Conservation (phyloP, 1,140 invertebrate genomes). For the Hycleus cichorii region DNA sequence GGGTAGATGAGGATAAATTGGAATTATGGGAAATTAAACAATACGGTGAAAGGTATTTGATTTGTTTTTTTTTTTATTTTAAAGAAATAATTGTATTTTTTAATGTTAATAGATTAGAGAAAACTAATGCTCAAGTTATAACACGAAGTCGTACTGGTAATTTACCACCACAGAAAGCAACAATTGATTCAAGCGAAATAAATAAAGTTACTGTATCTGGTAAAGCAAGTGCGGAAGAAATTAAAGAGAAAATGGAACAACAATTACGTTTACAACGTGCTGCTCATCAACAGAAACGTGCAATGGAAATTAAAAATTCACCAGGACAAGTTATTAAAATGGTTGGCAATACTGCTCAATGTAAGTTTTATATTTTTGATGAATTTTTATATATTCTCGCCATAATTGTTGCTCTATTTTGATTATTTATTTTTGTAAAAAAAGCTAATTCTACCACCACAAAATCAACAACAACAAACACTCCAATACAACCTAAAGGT, state of each 20-base stretch:
- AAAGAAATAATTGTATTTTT: constrained; percentile 36
- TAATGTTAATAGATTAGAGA: constrained; percentile 48
- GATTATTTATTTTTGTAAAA: constrained; percentile 26
- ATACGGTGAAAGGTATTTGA: constrained; percentile 72
- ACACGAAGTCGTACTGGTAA: constrained; percentile 67
- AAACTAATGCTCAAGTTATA: constrained; percentile 59
- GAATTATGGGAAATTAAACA: constrained; percentile 96
- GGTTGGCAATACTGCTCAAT: constrained; percentile 45
- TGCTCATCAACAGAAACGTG: constrained; percentile 78
- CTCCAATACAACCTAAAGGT: constrained; percentile 41
- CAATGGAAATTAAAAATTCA: constrained; percentile 52
- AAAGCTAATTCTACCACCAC: constrained; percentile 28
- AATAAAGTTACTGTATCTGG: constrained; percentile 42
- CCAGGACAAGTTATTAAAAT: constrained; percentile 48
- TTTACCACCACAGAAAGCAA: constrained; percentile 47
- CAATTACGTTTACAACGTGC: constrained; percentile 78
- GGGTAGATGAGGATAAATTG: constrained; percentile 92
- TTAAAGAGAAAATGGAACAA: constrained; percentile 87
- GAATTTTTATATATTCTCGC: background rate
- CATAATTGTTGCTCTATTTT: background rate
- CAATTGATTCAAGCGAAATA: constrained; percentile 25
- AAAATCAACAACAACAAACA: constrained; percentile 32
- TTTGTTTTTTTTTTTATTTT: constrained; percentile 2
- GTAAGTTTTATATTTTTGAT: constrained; percentile 34
- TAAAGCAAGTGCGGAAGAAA: constrained; percentile 65